Evolutionary conservation across 2,113 vertebrate genomes (phyloP).

Genomic region (Alexandromys fortis): DNA sequence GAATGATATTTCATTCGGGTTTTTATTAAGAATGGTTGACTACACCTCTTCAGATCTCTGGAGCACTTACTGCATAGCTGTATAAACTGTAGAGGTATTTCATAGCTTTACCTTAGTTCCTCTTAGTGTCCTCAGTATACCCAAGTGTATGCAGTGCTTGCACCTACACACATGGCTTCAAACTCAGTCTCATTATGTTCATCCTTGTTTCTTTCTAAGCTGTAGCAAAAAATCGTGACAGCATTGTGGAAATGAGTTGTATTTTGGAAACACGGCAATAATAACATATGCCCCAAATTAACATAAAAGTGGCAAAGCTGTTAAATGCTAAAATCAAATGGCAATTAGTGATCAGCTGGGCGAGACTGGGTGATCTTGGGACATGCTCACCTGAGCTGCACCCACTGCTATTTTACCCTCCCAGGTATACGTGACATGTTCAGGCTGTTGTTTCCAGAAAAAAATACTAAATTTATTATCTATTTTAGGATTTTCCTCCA

Average conservation of each 20-base stretch:
- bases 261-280: slow-evolving; percentile 31
- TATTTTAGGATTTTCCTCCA: slow-evolving; percentile 19
- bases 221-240: not conserved
- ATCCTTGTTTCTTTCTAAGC: not conserved
- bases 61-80: not conserved
- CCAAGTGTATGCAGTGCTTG: rapidly evolving
- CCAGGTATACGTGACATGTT: not conserved
- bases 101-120: not conserved
- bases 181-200: not conserved
- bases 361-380: not conserved
- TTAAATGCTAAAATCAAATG: not conserved
- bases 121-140: not conserved
- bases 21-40: not conserved
- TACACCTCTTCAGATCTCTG: not conserved
- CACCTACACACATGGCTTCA: rapidly evolving
- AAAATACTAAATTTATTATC: not conserved
- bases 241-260: not conserved
- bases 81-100: rapidly evolving
- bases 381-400: not conserved
- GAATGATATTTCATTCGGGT: not conserved
- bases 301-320: not conserved
- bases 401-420: not conserved
- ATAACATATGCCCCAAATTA: slow-evolving; percentile 2
- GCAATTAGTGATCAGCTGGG: not conserved
- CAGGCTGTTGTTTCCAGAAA: not conserved